A percentile compares a stretch with the other conserved stretches of the same genome.
Conservation (phyloP, 1,140 invertebrate species). For the Ganaspis sp. region DNA sequence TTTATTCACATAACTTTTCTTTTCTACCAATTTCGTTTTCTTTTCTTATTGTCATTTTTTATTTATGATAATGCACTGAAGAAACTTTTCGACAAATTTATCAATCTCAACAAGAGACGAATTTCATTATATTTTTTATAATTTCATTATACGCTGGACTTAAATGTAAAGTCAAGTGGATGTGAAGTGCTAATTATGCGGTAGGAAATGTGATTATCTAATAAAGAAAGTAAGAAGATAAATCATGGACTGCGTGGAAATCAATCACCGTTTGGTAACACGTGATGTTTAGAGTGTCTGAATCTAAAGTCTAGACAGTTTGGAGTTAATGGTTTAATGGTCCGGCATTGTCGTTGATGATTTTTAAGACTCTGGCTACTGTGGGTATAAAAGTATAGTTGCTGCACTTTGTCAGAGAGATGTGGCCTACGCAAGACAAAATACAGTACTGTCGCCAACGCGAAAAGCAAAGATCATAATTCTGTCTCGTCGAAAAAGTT, state of each 20-base stretch:
- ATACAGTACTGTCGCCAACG: slow-evolving; percentile 22
- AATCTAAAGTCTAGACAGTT: neutral
- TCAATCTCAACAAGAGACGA: neutral
- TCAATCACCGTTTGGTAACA: slow-evolving; percentile 21
- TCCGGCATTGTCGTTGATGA: neutral
- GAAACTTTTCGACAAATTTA: neutral
- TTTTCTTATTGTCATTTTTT: neutral
- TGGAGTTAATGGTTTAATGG: neutral
- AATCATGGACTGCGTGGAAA: neutral
- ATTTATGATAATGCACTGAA: neutral
- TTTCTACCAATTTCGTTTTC: neutral
- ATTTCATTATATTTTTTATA: slow-evolving; percentile 4
- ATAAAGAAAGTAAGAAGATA: slow-evolving; percentile 1
- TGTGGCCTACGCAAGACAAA: neutral
- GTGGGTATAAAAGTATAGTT: neutral
- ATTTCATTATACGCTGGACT: too few relatives aligned
- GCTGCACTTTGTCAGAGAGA: neutral
- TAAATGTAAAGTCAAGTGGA: neutral
- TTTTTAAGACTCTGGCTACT: neutral
- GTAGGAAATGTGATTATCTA: neutral
- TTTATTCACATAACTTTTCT: neutral
- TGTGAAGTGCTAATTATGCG: neutral
- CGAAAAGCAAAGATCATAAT: slow-evolving; percentile 5
- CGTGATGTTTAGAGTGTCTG: neutral
- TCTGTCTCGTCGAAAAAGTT: neutral